Evolutionary conservation across 2,797 vertebrate species (phyloP), one percentile per base, ranked within the genome.

Genomic region (Pangasius larnaudii): DNA sequence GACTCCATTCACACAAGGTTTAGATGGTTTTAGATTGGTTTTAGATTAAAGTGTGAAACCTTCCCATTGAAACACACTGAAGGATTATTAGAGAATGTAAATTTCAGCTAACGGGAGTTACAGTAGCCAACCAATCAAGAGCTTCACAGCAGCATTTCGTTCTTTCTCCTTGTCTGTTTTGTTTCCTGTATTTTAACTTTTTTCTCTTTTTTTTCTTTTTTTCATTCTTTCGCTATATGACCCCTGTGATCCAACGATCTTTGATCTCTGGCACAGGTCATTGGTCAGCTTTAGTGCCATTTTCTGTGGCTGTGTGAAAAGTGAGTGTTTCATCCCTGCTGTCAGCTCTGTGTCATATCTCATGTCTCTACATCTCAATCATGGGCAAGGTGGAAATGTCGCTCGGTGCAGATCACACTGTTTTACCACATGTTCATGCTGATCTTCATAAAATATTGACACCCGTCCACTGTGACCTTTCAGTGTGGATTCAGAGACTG

Each of bases 361-460:
- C 27, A 84, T 67, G 81, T 51, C 81, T 49, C 42, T 63, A 84
- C 61, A 30, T 67, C 63, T 84, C 42, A 51, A 84, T 84, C 81
- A 84, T 22, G 42, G 27, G 27, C 1, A n/a, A 84, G 81, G 81
- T 67, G n/a, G n/a, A 84, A 84, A 84, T 67, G 81, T 84, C 63
- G 9, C 46, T 51, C 18, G 9, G 81, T 67, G 81, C 0, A 18
- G 61, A 49, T 84, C 81, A 67, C 42, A 84, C 81, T 84, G 81
- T 84, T 84, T 84, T 84, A 67, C 81, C 81, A 84, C 81, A 84
- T 84, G 81, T 67, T 84, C 81, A 84, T 67, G 81, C 81, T 65
- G 81, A 84, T 67, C 61, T 84, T 84, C 81, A 84, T 84, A 84
- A 84, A 84, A 84, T 84, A 84, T 84, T 67, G 81, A 84, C 81